Evolutionary conservation across 2,888 invertebrate species (phyloP), one percentile per base, ranked within the genome.

Genomic region (Polietes domitor): DNA sequence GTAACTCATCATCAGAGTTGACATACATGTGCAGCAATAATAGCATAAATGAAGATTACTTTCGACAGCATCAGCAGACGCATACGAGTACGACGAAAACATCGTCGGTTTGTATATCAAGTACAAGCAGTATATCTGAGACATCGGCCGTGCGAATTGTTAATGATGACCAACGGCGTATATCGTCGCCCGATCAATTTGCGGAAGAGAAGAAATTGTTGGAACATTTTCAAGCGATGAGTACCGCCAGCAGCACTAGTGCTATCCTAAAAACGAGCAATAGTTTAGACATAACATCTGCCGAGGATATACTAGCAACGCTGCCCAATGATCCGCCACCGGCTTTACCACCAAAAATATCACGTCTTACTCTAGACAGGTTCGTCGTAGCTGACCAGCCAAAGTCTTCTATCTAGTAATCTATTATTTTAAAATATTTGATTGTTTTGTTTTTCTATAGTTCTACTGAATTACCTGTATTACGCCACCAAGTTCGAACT

Each of bases 281-380:
- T 80, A 88, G 89, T 55, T 84, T 89, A 77, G 88, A 89, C 55
- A 87, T 87, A 50, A 86, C 85, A n/a, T 86, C 87, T 12, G 85
- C 87, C 2, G 83, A 85, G 70, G 85, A 85, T 17, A 87, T 87
- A 74, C 85, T 87, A 68, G 28, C 77, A 28, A 80, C 85, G 12
- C 77, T 85, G 28, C 71, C 84, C 65, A 76, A 83, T 41, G 83
- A 88, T 21, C 83, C 88, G 83, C 94, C 94, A 87, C 95, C 94
- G n/a, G 94, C 94, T 88, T 91, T 94, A 90, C 94, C 94, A 63
- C 94, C 93, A 75, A 94, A 94, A 92, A 93, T 93, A 86, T 90
- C 92, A 12, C 90, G 91, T 83, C 15, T 73, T 50, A 92, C 96
- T 89, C 94, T 95, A 58, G 94, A 94, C 85, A 93, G 93, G 87